A percentile compares a stretch with the other conserved stretches of the same genome.
phyloP scores from a whole-genome alignment of 1,140 invertebrate genomes.

The Caenorhabditis remanei region DNA sequence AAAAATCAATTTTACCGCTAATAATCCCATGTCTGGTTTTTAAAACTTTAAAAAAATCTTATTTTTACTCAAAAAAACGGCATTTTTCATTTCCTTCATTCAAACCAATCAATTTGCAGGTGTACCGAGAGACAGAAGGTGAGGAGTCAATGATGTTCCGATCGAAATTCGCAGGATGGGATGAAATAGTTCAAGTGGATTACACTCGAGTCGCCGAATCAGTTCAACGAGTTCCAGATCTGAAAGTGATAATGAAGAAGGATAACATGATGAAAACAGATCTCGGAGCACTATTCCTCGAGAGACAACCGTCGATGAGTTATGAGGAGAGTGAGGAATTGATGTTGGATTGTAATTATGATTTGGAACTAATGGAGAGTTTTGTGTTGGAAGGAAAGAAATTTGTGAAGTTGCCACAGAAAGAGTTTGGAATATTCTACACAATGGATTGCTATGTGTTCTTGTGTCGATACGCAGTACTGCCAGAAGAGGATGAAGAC shows the following conservation, averaged over 20 bases:
- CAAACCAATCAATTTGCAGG: no score
- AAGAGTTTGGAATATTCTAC: constrained; percentile 93
- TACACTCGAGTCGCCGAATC: constrained; percentile 98
- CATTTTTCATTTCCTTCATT: no score
- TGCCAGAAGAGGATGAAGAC: constrained; percentile 67
- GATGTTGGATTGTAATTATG: constrained; percentile 93
- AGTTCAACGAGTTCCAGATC: constrained; percentile 92
- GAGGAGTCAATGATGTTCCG: constrained; percentile 89
- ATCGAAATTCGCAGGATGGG: constrained; percentile 96
- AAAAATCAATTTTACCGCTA: no score
- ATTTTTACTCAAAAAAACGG: neutral
- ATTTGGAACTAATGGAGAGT: constrained; percentile 94
- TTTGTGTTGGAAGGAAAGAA: constrained; percentile 95
- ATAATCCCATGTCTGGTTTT: no score
- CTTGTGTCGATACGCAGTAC: constrained; percentile 90
- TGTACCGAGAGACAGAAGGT: constrained; percentile 73
- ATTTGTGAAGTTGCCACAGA: constrained; percentile 93
- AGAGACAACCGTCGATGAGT: constrained; percentile 89
- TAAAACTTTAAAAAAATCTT: no score
- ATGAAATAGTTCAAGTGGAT: constrained; percentile 98
- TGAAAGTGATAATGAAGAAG: constrained; percentile 79
- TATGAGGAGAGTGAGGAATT: constrained; percentile 88
- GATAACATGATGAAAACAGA: constrained; percentile 85
- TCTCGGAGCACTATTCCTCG: constrained; percentile 93
- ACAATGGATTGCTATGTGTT: constrained; percentile 98